Evolutionary conservation across 2,113 vertebrate species (phyloP), one percentile per base, ranked within the genome.

Genomic region (Gambusia affinis): DNA sequence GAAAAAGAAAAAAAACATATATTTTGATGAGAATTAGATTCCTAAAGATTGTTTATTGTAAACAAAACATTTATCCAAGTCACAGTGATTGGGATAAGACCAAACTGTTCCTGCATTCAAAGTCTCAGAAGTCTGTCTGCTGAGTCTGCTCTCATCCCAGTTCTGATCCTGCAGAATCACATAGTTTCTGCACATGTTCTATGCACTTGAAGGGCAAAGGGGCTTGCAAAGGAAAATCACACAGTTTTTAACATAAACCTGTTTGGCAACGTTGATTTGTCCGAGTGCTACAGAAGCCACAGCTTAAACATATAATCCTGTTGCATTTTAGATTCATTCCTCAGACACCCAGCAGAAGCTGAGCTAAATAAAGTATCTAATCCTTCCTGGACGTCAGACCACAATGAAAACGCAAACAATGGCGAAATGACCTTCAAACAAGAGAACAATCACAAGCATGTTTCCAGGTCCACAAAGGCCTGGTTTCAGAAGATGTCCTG

Each of bases 1-100:
- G 29, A 75, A 75, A 63, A 69, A 70, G 2, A 84, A 60, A 11
- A n/a, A 57, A 3, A 27, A 27, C 27, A 57, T 54, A 57, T n/a
- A 57, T 24, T 11, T 57, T 57, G 0, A 0, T 24, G 2, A 22
- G 11, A 29, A 47, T 19, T 47, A 47, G 44, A 47, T 17, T 47
- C 44, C 15, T 17, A 19, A 4, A 19, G 17, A 19, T 47, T 47
- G 44, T 47, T 47, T 19, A 47, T 19, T 19, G 19, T 6, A 47
- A 47, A 47, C 44, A 47, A 47, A 47, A 47, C 4, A 17, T 17
- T 47, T 47, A 47, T 47, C 14, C 17, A 15, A 19, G 17, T 47
- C 14, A 47, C 44, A 47, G 3, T 19, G 17, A 47, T 5, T 47
- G 44, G 17, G 1, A 82, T 64, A 33, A 64, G 24, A 54, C 4